phyloP scores from a whole-genome alignment of 35 echinoderm and acorn worm genomes.

The Nesometra sesokonis region DNA sequence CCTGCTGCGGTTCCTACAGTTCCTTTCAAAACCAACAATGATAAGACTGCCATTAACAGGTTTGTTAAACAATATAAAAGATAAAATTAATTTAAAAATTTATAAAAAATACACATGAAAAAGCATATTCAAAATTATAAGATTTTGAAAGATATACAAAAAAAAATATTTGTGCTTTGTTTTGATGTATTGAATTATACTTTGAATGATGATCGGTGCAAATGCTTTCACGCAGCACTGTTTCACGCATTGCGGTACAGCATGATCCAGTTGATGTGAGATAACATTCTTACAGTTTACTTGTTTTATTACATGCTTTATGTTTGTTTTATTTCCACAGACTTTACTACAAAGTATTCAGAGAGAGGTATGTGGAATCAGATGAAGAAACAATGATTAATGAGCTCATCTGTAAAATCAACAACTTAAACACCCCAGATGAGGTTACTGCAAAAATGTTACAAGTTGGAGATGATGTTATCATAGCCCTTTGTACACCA shows the following conservation, averaged over 20 bases:
- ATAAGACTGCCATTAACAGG: no score
- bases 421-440: no score
- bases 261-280: background rate
- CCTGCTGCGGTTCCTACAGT: no score
- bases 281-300: background rate
- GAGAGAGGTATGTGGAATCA: background rate
- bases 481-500: no score
- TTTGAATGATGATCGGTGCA: no score
- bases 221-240: background rate
- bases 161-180: no score
- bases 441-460: no score
- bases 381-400: conserved; percentile 21
- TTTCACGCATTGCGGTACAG: background rate
- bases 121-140: background rate
- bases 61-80: no score
- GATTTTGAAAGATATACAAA: background rate
- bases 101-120: background rate
- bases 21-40: no score
- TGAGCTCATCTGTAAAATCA: conserved; percentile 7
- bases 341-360: conserved; percentile 24
- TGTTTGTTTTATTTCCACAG: conserved; percentile 2
- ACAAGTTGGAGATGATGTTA: no score
- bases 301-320: background rate
- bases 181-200: no score
- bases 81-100: no score